Evolutionary conservation across 2,797 vertebrate species (phyloP), one percentile per base, ranked within the genome.

Genomic region (Euthynnus affinis): DNA sequence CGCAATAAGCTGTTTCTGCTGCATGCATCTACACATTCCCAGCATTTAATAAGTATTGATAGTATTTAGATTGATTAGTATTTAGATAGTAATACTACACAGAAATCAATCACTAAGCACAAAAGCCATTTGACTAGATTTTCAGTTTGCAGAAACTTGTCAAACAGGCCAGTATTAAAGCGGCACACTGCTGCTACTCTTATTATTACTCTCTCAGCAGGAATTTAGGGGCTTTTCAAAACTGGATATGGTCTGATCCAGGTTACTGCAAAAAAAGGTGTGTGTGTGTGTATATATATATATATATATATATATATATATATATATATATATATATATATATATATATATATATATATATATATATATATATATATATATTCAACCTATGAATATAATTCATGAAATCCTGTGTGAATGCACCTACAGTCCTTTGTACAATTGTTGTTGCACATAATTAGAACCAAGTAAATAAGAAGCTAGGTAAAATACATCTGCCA

Each of bases 1-100:
- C 75, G 51, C 73, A 57, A 72, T 69, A 82, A 84, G 82, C 77
- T 77, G 76, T 81, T 78, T 80, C 73, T 63, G 69, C 42, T 17
- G 49, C 75, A 69, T n/a, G 34, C 59, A 29, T 76, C 78, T 65
- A 82, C 67, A 83, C 52, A 82, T 72, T 52, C 40, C 27, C 69
- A n/a, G 42, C 52, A 29, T 29, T 73, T 72, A 75, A 78, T 73
- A 49, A 75, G 44, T 69, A n/a, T n/a, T n/a, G n/a, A n/a, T n/a
- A n/a, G n/a, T n/a, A n/a, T n/a, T n/a, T n/a, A n/a, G n/a, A n/a
- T n/a, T n/a, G n/a, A n/a, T n/a, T n/a, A n/a, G n/a, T n/a, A 59
- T 66, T 34, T 15, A 65, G 22, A 25, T 18, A 5, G 4, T 20
- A 72, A 73, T 71, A 76, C 57, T 34, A 32, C 69, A 70, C 42